These are phyloP conservation scores for Chelmon rostratus DNA, from an alignment of 2,797 vertebrate species.

Conservation along the genomic window DNA sequence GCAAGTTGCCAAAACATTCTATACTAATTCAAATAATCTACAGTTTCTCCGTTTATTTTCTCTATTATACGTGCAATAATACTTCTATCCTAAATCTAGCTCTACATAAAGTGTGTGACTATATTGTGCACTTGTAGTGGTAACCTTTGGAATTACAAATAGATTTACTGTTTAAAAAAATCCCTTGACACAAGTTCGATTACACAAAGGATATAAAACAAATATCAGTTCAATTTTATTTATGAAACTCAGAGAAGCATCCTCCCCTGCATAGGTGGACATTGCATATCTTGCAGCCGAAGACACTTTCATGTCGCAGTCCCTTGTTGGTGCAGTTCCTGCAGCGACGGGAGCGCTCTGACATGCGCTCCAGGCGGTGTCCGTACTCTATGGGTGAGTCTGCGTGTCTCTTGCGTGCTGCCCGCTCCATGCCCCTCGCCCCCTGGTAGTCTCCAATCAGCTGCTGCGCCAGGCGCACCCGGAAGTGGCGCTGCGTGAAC, in stretches of 20 bases:
- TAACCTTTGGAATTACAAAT: constrained; percentile 87
- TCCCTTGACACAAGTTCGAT: constrained; percentile 74
- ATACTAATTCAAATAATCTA: constrained; percentile 85
- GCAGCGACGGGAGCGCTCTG: constrained; percentile 88
- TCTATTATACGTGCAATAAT: constrained; percentile 87
- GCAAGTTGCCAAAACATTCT: constrained; percentile 87
- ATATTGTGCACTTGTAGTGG: constrained; percentile 87
- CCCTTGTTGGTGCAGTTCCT: constrained; percentile 91
- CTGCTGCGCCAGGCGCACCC: constrained; percentile 88
- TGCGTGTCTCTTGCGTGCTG: constrained; percentile 87
- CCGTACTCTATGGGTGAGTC: constrained; percentile 89
- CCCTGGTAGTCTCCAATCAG: constrained; percentile 90
- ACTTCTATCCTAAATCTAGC: constrained; percentile 84
- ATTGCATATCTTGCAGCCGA: constrained; percentile 91
- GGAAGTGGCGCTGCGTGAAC: constrained; percentile 89
- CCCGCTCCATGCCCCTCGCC: constrained; percentile 88
- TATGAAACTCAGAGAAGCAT: constrained; percentile 91
- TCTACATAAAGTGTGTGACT: constrained; percentile 85
- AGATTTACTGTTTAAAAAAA: constrained; percentile 74
- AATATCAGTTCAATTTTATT: constrained; percentile 78
- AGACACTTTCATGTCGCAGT: constrained; percentile 88
- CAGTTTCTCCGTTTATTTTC: constrained; percentile 78
- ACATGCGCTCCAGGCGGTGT: constrained; percentile 90
- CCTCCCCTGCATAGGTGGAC: constrained; percentile 89
- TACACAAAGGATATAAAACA: constrained; percentile 80